phyloP scores from a whole-genome alignment of 1,140 invertebrate genomes.

The Copidosoma floridanum region DNA sequence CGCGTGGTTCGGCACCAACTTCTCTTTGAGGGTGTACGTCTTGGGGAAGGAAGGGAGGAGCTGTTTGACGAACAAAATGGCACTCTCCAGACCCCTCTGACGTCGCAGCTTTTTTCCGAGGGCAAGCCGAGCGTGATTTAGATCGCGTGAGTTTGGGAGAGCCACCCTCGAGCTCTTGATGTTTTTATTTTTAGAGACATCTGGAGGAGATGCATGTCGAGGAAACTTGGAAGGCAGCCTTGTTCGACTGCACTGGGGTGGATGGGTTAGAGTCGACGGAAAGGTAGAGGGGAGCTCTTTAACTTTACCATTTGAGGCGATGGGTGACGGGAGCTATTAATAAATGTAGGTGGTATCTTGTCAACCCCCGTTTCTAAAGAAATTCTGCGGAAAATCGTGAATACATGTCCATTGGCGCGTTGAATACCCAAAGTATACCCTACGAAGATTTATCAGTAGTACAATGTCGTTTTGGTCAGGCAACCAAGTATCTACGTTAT shows the following conservation, averaged over 20 bases:
- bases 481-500: no score
- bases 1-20: neutral
- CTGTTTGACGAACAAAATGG: conserved; percentile 17
- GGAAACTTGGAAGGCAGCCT: neutral
- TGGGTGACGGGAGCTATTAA: no score
- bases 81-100: neutral
- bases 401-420: no score
- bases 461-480: no score
- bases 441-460: no score
- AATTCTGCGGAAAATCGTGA: no score
- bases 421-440: no score
- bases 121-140: conserved; percentile 6
- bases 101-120: neutral
- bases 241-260: neutral
- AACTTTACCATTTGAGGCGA: no score
- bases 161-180: neutral
- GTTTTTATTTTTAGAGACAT: conserved; percentile 24
- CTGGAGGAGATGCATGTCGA: conserved; percentile 1
- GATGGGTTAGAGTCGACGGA: no score
- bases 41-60: no score
- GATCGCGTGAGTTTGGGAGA: neutral
- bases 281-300: neutral
- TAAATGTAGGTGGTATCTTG: no score
- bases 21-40: neutral
- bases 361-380: no score